Conservation (phyloP, 2,888 invertebrate genomes). For the Harpalus rubripes region DNA sequence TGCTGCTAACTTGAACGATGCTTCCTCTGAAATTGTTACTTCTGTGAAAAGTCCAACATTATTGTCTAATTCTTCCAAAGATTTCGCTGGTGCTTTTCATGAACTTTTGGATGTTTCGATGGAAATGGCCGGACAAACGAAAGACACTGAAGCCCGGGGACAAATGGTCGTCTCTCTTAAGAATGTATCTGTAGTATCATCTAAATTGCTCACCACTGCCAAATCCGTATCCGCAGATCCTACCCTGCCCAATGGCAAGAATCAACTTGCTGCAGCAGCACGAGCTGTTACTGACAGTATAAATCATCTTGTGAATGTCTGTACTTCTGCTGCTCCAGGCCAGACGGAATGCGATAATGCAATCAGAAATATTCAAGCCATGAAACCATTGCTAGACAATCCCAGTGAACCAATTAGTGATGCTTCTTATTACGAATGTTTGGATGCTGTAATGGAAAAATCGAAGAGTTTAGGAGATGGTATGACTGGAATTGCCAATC, state of each 20-base stretch:
- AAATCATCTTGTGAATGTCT: constrained; percentile 92
- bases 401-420: constrained; percentile 94
- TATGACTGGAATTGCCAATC: constrained; percentile 96
- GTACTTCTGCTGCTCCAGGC: constrained; percentile 94
- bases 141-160: constrained; percentile 86
- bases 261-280: constrained; percentile 92
- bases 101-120: constrained; percentile 88
- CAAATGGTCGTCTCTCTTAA: constrained; percentile 93
- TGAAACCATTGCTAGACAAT: constrained; percentile 89
- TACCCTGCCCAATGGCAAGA: constrained; percentile 93
- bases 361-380: constrained; percentile 92
- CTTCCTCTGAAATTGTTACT: constrained; percentile 90
- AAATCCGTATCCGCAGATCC: constrained; percentile 95
- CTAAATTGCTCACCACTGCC: constrained; percentile 91
- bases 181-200: constrained; percentile 92
- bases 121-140: constrained; percentile 91
- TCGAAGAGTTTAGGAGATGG: constrained; percentile 92
- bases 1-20: constrained; percentile 90
- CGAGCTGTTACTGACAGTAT: constrained; percentile 95
- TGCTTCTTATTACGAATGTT: constrained; percentile 94
- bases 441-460: constrained; percentile 93
- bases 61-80: constrained; percentile 87
- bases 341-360: constrained; percentile 98
- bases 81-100: constrained; percentile 89
- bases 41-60: constrained; percentile 85